Conservation (phyloP, 2,888 invertebrate genomes). For the Heliconius charithonia region DNA sequence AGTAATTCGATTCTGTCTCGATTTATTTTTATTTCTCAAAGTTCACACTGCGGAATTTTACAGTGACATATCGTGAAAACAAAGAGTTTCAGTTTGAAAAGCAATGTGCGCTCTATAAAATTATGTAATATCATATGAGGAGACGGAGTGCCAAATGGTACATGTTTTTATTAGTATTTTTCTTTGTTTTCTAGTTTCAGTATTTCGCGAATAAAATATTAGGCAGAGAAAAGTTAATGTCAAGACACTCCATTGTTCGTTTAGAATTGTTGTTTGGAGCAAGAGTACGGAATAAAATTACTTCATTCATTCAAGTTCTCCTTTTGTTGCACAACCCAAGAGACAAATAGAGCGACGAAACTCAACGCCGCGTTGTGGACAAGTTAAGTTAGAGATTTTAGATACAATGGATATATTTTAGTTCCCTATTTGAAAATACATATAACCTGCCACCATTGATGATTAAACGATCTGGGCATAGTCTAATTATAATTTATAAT, state of each 20-base stretch:
- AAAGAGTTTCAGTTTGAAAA: background rate
- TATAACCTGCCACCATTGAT: too few species aligned
- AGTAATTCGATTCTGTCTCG: too few species aligned
- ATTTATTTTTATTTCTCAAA: too few species aligned
- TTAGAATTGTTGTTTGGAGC: too few species aligned
- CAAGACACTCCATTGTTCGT: background rate
- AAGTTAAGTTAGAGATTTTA: too few species aligned
- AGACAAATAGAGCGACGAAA: background rate
- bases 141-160: background rate
- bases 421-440: too few species aligned
- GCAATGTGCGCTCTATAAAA: background rate
- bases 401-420: too few species aligned
- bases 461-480: too few species aligned
- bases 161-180: background rate
- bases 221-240: too few species aligned
- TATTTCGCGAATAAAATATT: too few species aligned
- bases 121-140: background rate
- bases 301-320: background rate
- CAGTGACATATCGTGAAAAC: slow-evolving; percentile 1
- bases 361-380: background rate
- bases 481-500: too few species aligned
- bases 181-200: background rate
- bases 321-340: background rate
- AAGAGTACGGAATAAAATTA: too few species aligned
- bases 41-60: background rate